Conservation (phyloP, 2,113 vertebrate species). For the Thinocorus orbignyianus region DNA sequence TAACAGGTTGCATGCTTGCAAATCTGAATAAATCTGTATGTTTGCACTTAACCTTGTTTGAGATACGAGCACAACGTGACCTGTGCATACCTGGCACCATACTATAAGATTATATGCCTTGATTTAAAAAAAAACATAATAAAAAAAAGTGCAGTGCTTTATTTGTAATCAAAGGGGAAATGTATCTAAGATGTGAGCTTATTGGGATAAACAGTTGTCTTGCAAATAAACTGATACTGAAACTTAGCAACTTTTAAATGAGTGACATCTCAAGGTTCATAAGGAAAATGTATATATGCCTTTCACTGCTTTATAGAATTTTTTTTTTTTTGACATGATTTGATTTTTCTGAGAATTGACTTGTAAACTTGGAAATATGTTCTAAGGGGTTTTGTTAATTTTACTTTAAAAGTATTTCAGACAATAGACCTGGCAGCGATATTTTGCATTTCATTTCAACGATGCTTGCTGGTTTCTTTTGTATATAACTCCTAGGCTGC, state of each 20-base stretch:
- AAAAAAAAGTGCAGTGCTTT: conserved; percentile 70
- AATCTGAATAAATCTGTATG: conserved; percentile 74
- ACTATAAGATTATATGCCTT: conserved; percentile 74
- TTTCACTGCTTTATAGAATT: conserved; percentile 85
- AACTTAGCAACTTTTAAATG: conserved; percentile 73
- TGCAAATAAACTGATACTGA: conserved; percentile 72
- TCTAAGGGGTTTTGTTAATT: conserved; percentile 76
- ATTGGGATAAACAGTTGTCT: conserved; percentile 67
- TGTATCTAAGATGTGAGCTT: conserved; percentile 75
- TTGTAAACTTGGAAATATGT: conserved; percentile 84
- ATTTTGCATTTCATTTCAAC: conserved; percentile 86
- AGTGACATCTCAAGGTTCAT: conserved; percentile 74
- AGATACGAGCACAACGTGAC: conserved; percentile 64
- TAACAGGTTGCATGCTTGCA: conserved; percentile 81
- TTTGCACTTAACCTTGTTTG: conserved; percentile 68
- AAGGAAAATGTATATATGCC: conserved; percentile 89
- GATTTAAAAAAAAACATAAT: conserved; percentile 52
- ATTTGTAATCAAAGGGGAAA: conserved; percentile 75
- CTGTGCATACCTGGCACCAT: conserved; percentile 69
- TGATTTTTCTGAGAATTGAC: conserved; percentile 79
- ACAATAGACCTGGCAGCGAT: conserved; percentile 76
- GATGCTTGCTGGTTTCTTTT: conserved; percentile 84
- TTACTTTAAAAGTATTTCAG: conserved; percentile 82
- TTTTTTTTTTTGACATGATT: conserved; percentile 74
- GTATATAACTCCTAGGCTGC: conserved; percentile 90